Evolutionary conservation across 2,113 vertebrate genomes (phyloP).

Genomic region (Daphoenositta chrysoptera): DNA sequence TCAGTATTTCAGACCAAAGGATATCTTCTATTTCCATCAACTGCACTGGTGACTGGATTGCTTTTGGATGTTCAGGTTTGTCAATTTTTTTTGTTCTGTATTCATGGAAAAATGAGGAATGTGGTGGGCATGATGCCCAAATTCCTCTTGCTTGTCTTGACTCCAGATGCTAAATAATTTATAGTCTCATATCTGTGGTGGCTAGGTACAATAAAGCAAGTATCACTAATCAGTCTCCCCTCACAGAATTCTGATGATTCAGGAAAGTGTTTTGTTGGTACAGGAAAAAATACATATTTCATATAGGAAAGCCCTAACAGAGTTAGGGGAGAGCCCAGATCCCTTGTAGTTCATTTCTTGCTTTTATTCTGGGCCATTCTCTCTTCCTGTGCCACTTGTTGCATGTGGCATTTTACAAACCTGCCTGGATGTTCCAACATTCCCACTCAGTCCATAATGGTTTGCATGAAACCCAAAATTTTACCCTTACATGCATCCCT

Average conservation of each 20-base stretch:
- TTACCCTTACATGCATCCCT: background rate
- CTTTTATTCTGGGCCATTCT: background rate
- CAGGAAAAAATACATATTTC: background rate
- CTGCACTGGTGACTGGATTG: conserved; percentile 91
- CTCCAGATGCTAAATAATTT: background rate
- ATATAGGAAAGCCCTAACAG: background rate
- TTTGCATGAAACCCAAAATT: background rate
- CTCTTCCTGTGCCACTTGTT: background rate
- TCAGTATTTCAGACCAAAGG: conserved; percentile 92
- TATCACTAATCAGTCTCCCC: background rate
- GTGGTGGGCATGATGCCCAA: background rate
- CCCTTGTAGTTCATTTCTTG: background rate
- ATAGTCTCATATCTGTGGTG: background rate
- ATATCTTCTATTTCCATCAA: conserved; percentile 86
- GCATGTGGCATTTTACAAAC: background rate
- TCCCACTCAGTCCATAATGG: background rate
- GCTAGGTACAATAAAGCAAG: background rate
- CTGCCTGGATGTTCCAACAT: background rate
- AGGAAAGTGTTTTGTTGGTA: background rate
- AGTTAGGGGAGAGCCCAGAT: background rate
- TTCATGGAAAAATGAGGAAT: background rate
- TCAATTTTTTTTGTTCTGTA: background rate
- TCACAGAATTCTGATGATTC: background rate
- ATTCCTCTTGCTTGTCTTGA: background rate
- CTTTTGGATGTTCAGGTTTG: conserved; percentile 92